These are phyloP conservation scores for Myotis yumanensis DNA, from an alignment of 2,113 vertebrate genomes.

Conservation along the genomic window DNA sequence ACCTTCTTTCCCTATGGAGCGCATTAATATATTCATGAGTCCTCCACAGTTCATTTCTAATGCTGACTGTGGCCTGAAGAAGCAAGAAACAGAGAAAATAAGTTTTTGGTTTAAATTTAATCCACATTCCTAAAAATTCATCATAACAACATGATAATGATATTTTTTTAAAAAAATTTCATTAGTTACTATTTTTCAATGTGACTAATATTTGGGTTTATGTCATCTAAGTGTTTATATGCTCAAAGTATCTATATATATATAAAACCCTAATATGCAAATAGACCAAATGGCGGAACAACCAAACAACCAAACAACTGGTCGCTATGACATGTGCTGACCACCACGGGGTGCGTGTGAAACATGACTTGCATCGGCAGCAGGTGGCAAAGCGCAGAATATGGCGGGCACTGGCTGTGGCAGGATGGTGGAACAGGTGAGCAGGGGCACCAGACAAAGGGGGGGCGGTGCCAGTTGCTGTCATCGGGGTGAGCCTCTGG, in stretches of 20 bases:
- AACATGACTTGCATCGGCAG: too few species aligned
- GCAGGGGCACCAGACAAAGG: too few species aligned
- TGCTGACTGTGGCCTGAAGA: slow-evolving; percentile 63
- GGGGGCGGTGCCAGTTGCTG: too few species aligned
- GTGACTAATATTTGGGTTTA: not conserved
- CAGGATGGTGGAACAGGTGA: too few species aligned
- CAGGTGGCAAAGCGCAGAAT: too few species aligned
- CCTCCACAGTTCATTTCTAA: slow-evolving; percentile 77
- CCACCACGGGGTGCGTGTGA: too few species aligned
- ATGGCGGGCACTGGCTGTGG: too few species aligned
- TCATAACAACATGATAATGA: not conserved
- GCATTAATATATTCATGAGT: slow-evolving; percentile 50
- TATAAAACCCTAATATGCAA: too few species aligned
- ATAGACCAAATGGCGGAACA: too few species aligned
- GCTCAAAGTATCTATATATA: not conserved
- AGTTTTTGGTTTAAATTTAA: slow-evolving; percentile 46
- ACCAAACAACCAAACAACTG: too few species aligned
- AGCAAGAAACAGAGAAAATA: slow-evolving; percentile 47
- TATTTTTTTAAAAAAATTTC: not conserved
- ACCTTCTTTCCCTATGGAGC: slow-evolving; percentile 81
- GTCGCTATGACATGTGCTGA: too few species aligned
- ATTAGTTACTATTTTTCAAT: not conserved
- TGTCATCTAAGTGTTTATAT: not conserved
- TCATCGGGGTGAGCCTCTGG: too few species aligned
- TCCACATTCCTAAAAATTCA: not conserved